These are phyloP conservation scores for Melipona beecheii DNA, from an alignment of 2,888 invertebrate species.

Conservation along the genomic window DNA sequence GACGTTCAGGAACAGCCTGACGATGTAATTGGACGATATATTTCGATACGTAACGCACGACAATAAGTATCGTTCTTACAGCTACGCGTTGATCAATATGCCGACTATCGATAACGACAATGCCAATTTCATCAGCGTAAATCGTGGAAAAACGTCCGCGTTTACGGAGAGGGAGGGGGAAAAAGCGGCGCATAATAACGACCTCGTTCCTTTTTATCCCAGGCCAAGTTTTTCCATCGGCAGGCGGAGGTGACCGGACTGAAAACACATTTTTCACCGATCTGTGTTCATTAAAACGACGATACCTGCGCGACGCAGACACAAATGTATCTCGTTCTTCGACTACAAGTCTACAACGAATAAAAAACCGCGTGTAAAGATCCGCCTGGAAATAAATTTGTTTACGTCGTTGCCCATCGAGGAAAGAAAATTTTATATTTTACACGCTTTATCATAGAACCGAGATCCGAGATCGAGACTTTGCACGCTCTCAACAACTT, in stretches of 20 bases:
- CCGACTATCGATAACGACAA: constrained; percentile 56
- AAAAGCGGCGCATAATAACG: constrained; percentile 39
- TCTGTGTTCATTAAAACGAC: background rate
- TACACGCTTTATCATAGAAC: too few relatives aligned
- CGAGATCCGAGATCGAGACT: too few relatives aligned
- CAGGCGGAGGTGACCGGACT: background rate
- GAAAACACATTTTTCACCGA: constrained; percentile 6
- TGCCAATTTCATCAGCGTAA: constrained; percentile 45
- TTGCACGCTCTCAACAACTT: too few relatives aligned
- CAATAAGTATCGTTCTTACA: constrained; percentile 28
- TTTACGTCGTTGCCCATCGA: too few relatives aligned
- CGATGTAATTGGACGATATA: constrained; percentile 40
- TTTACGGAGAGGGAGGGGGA: constrained; percentile 21
- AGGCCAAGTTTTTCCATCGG: background rate
- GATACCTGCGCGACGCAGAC: background rate
- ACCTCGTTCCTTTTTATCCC: constrained; percentile 60
- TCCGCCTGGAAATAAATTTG: background rate
- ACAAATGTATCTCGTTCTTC: background rate
- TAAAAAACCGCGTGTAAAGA: too few relatives aligned
- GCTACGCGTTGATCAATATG: constrained; percentile 32
- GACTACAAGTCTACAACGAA: background rate
- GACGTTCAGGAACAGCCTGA: constrained; percentile 50
- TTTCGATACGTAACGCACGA: constrained; percentile 22
- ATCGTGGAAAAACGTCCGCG: constrained; percentile 16
- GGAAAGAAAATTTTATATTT: too few relatives aligned